Evolutionary conservation across 2,888 invertebrate species (phyloP), one percentile per base, ranked within the genome.

Genomic region (Dynastes tityus): DNA sequence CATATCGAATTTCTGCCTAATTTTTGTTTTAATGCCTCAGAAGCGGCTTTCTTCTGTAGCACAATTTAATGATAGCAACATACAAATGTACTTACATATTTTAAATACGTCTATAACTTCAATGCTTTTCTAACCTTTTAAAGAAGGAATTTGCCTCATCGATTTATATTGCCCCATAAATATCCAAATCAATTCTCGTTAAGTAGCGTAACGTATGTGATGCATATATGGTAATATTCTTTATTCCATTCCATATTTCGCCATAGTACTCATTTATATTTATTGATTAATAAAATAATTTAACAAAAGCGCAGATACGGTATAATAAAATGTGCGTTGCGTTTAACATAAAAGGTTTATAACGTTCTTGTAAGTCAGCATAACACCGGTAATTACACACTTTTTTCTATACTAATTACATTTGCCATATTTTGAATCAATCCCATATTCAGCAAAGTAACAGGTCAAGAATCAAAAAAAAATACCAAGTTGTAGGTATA

Each of bases 331-430:
- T 51, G 45, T 29, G 6, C 22, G 16, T 22, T 65, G 29, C 65
- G 22, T 68, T 27, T 16, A 29, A 27, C 68, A 68, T 68, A 68
- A 68, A 68, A 49, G 68, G 68, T 68, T 51, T 68, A 49, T 11
- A 51, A 45, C 68, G 27, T 68, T 49, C 68, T 49, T 49, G 49
- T 51, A 68, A 68, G 68, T 49, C 45, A 13, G 11, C 45, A 11
- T 22, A 68, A 68, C 68, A 68, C 61, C 49, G 45, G 68, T 45
- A 49, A 71, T 58, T 71, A 71, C 55, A 55, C 32, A 71, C 37
- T 58, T 58, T 58, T 71, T 71, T 51, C 55, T 71, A 37, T 71
- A 55, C 51, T 37, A 71, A 71, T 71, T 71, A 71, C 70, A 40
- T 71, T 13, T 68, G 16, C 49, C 22, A 22, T 68, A 27, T 71